Base-by-base conservation (phyloP, 2,113 vertebrate genomes). In the Solenodon paradoxus region DNA sequence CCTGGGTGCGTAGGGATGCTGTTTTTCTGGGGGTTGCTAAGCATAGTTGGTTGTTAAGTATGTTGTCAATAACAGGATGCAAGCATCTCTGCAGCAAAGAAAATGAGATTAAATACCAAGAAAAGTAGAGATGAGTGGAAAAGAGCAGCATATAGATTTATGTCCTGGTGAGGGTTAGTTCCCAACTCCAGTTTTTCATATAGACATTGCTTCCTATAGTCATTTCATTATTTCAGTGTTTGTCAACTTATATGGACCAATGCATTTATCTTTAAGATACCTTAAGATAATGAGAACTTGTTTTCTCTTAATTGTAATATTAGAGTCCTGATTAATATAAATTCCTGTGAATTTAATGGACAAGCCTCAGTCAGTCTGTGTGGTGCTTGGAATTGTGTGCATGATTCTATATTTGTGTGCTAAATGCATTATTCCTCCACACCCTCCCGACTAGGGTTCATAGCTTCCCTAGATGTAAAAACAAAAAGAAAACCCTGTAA, bases 211-310 rank as follows among this genome's bases (percentile, higher is more conserved):
- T 93, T 84, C n/a, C 40, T 68, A 20, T 24, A 42, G n/a, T 55
- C 28, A 80, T 84, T 72, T 49, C 35, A 5, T 66, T 72, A 68
- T 35, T 63, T 42, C 68, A 85, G 12, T 49, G 3, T 64, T 7
- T 90, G 80, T 47, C 79, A 45, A 81, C 20, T 11, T n/a, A 35
- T 2, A 40, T 30, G 40, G 57, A 45, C n/a, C 57, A 66, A 59
- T 42, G 30, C 40, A 28, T 79, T 94, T 71, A 57, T 51, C 53
- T 94, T 96, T 90, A n/a, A n/a, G n/a, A n/a, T n/a, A 47, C 35
- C 13, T 80, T 82, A 38, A 49, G 35, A 86, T 55, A 61, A 38
- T 13, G 49, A 19, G 9, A 87, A 16, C 20, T 68, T 22, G 1
- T 40, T 91, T 82, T 93, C 38, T 59, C 38, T 81, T 84, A 38